Conservation (phyloP, 2,888 invertebrate species). For the Corbicula japonica region DNA sequence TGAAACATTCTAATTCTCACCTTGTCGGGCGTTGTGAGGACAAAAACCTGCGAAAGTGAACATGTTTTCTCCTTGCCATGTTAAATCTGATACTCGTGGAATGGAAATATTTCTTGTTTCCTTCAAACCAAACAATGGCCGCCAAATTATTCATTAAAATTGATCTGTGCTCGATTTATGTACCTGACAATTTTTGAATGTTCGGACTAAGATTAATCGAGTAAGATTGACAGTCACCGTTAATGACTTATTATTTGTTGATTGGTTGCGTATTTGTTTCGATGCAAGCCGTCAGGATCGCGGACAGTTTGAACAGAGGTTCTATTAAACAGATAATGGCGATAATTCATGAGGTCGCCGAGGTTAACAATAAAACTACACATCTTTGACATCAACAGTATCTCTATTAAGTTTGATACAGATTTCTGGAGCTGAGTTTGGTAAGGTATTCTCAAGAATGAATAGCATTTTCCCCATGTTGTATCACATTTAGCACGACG, state of each 20-base stretch:
- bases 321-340: constrained; percentile 10
- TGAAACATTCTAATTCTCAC: too few relatives aligned
- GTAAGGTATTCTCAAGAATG: too few relatives aligned
- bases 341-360: constrained; percentile 23
- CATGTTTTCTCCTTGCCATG: constrained; percentile 10
- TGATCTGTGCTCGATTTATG: constrained; percentile 51
- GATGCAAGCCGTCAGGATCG: constrained; percentile 39
- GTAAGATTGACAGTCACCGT: constrained; percentile 48
- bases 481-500: too few relatives aligned
- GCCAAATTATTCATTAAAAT: constrained; percentile 46
- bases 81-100: constrained; percentile 64
- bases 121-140: constrained; percentile 44
- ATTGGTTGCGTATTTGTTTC: constrained; percentile 45
- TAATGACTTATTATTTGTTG: constrained; percentile 52
- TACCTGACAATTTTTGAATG: constrained; percentile 41
- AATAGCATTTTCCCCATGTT: too few relatives aligned
- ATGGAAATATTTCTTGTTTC: constrained; percentile 44
- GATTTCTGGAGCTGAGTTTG: too few relatives aligned
- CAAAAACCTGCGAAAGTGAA: constrained; percentile 31
- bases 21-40: too few relatives aligned
- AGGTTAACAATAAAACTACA: constrained; percentile 14
- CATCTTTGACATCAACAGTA: not conserved
- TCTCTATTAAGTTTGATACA: not conserved
- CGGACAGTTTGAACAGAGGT: constrained; percentile 31
- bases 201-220: constrained; percentile 58